phyloP scores from a whole-genome alignment of 2,888 invertebrate species.

The Pterobdella sp. region DNA sequence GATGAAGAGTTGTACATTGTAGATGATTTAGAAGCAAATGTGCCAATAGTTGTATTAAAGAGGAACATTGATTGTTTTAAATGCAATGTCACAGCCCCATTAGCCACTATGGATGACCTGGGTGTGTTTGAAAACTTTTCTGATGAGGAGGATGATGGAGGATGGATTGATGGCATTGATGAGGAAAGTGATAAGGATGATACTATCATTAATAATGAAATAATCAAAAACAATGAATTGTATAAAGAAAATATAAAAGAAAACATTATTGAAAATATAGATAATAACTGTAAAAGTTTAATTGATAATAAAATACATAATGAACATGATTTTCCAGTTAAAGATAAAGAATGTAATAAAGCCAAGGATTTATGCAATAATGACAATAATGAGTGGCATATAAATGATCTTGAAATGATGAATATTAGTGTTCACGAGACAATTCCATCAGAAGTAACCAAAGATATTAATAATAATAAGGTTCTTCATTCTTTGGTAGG shows the following conservation, averaged over 20 bases:
- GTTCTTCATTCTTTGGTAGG: not conserved
- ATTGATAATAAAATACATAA: no score
- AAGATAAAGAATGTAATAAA: no score
- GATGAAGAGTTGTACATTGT: slow-evolving; percentile 12
- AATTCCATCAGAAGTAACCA: no score
- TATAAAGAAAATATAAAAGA: not conserved
- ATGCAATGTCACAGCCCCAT: slow-evolving; percentile 17
- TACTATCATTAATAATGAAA: not conserved
- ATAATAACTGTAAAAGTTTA: no score
- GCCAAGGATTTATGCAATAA: no score
- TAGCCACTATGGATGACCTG: slow-evolving; percentile 28
- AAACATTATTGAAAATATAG: not conserved
- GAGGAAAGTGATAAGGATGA: not conserved
- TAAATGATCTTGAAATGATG: not conserved
- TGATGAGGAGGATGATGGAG: slow-evolving; percentile 16
- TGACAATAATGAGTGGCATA: not conserved
- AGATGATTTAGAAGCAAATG: slow-evolving; percentile 11
- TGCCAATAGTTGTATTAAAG: slow-evolving; percentile 24
- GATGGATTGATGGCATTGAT: slow-evolving; percentile 7
- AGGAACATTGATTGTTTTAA: slow-evolving; percentile 5
- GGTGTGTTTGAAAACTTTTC: slow-evolving; percentile 19
- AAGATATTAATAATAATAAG: not conserved
- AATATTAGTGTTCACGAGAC: not conserved
- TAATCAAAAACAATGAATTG: not conserved
- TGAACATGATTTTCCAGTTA: no score